Base-by-base conservation (phyloP, 1,140 invertebrate species). In the Pseudomyrmex pallidus region DNA sequence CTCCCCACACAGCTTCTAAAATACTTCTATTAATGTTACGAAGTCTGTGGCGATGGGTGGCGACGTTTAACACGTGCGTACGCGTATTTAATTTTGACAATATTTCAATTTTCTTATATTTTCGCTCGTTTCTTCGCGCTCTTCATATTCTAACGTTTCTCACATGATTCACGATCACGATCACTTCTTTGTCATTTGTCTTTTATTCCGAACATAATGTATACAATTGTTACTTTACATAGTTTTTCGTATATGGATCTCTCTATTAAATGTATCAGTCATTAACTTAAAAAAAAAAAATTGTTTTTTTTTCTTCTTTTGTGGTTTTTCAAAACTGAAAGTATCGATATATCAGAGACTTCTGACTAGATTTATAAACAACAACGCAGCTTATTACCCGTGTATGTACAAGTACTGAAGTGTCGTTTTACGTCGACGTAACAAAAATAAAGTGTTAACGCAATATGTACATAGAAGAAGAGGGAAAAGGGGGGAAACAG, bases 151-250 rank as follows among this genome's bases (percentile, higher is more conserved):
- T 7, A 35, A 25, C 25, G 35, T 35, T 35, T 35, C 35, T 35
- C 35, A 7, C 35, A 35, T 35, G 0, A 35, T 7, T 44, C 2
- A n/a, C n/a, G 15, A 59, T 46, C 63, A 48, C 59, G 35, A 57
- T 10, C 7, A 46, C 73, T 77, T 76, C 8, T 83, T 87, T 57
- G 87, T 87, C 54, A 88, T 64, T 44, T 25, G 35, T 35, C 35
- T 85, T 90, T 90, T 90, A 90, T 90, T 91, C 78, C 61, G 90
- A 91, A 91, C 74, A 85, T 82, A 72, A 73, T 61, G 70, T 70
- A 85, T 70, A 77, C 80, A 86, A 86, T 84, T 67, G 82, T 88
- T 82, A 59, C 78, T 84, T 84, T 83, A 84, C 62, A 89, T 82
- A 82, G 63, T 63, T 70, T 77, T 77, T 20, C 63, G 17, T 56